Conservation (phyloP, 2,888 invertebrate species). For the Danaus chrysippus region DNA sequence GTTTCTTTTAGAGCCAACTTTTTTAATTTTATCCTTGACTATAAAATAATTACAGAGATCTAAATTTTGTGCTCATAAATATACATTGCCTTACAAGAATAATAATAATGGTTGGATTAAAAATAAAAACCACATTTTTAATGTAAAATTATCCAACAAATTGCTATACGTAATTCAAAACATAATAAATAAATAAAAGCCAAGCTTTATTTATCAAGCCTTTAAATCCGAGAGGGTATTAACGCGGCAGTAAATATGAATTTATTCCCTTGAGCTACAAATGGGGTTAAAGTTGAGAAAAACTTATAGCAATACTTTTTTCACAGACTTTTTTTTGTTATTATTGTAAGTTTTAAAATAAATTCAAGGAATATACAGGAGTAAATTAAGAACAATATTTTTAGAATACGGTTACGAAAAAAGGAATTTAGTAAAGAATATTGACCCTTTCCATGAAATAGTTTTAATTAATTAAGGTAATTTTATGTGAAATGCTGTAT, state of each 20-base stretch:
- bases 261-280: slow-evolving; percentile 8
- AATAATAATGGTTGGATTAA: too few species aligned
- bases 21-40: neutral
- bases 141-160: neutral
- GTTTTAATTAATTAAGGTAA: too few species aligned
- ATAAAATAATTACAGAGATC: neutral
- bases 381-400: too few species aligned
- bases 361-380: too few species aligned
- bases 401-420: too few species aligned
- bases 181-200: slow-evolving; percentile 7
- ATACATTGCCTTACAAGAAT: too few species aligned
- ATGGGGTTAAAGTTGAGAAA: slow-evolving; percentile 1
- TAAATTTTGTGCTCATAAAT: neutral
- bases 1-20: neutral
- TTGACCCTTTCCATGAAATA: too few species aligned
- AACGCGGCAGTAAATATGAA: slow-evolving; percentile 7
- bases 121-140: neutral
- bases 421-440: too few species aligned
- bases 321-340: neutral
- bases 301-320: slow-evolving; percentile 3
- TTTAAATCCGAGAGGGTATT: slow-evolving; percentile 8
- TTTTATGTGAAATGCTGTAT: too few species aligned
- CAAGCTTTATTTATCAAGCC: slow-evolving; percentile 4
- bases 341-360: too few species aligned
- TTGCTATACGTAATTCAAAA: neutral